These are phyloP conservation scores for Elegia similella DNA, from an alignment of 2,888 invertebrate species.

Conservation along the genomic window DNA sequence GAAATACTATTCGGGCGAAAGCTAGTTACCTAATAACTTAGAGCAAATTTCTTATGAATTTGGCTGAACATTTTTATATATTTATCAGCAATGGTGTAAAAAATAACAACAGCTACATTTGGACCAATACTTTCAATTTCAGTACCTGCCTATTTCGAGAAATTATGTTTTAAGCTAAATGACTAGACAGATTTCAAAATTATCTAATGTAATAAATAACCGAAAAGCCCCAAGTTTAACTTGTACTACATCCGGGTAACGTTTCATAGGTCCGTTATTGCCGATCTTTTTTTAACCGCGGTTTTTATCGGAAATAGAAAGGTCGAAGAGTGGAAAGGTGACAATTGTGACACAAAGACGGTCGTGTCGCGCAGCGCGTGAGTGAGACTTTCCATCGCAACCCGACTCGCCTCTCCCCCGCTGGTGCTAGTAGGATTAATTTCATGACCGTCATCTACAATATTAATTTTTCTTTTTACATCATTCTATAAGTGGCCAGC, in stretches of 20 bases:
- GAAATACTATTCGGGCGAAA: too few relatives aligned
- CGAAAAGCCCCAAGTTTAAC: too few relatives aligned
- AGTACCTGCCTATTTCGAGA: not conserved
- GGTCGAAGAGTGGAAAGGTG: conserved; percentile 28
- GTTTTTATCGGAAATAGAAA: conserved; percentile 20
- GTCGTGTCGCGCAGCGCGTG: conserved; percentile 46
- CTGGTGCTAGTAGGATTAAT: conserved; percentile 20
- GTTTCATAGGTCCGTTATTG: not conserved
- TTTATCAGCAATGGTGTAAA: too few relatives aligned
- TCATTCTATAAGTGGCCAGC: too few relatives aligned
- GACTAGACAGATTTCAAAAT: not conserved
- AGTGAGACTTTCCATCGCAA: conserved; percentile 40
- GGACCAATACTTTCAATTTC: not conserved
- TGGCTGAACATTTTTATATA: too few relatives aligned
- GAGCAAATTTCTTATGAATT: too few relatives aligned
- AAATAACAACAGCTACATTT: too few relatives aligned
- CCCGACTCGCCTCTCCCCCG: conserved; percentile 24
- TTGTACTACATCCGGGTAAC: not conserved
- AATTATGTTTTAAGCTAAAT: not conserved
- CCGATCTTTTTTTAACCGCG: conserved; percentile 12
- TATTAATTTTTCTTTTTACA: not conserved
- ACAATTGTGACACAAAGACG: conserved; percentile 30
- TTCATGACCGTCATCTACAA: not conserved
- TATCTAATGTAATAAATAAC: not conserved
- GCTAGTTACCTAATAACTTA: too few relatives aligned